Base-by-base conservation (phyloP, 2,888 invertebrate genomes). In the Xestia ashworthii region DNA sequence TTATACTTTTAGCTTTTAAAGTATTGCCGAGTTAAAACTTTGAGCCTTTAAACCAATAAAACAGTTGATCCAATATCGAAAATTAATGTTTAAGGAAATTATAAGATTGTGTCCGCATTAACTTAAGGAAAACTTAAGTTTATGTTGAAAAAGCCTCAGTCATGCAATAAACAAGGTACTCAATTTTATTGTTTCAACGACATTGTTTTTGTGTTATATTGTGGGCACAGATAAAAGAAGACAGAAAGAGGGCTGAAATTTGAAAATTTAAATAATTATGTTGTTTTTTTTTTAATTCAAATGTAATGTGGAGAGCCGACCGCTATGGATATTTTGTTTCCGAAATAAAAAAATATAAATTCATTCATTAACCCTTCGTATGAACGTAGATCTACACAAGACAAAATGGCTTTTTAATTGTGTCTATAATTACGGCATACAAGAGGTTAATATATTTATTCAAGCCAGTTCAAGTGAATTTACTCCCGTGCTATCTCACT, bases 1-100 rank as follows among this genome's bases (percentile, higher is more conserved):
- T 41, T 44, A 65, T 65, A 82, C 32, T 76, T 82, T 68, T 3
- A 70, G 46, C 53, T 66, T 38, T 55, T 66, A 12, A 70, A 83
- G 70, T 66, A 44, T 66, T 70, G 48, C n/a, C 62, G 32, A 19
- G 3, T 50, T 66, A 22, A 77, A 69, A 67, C 60, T 70, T 70
- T 14, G 46, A 77, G 65, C n/a, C 38, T 53, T 80, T 60, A 62
- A 67, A 48, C 46, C 11, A n/a, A 66, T 53, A 19, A 41, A 58
- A 53, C 46, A 22, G 53, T 12, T 55, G 12, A 66, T n/a, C 16
- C 11, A 69, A 58, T 80, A 41, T 41, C 6, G 22, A 50, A 76
- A 48, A 58, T n/a, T 41, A 38, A 73, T 53, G 19, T 60, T 50
- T n/a, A 38, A 38, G 0, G 6, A 50, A 44, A 66, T 71, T 44